A percentile compares a stretch with the other conserved stretches of the same genome.
phyloP scores from a whole-genome alignment of 2,888 invertebrate species.

The Bellardia pandia region DNA sequence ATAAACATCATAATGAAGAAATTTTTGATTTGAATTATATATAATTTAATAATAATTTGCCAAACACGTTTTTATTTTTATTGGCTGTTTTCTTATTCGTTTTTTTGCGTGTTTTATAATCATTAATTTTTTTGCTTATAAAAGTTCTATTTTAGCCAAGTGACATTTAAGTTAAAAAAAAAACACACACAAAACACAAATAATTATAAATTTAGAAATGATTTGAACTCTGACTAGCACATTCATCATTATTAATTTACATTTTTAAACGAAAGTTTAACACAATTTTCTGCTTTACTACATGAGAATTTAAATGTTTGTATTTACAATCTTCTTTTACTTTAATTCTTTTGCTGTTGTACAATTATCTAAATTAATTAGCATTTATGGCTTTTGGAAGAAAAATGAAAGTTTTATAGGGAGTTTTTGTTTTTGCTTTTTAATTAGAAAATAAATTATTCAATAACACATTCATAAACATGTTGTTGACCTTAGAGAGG shows the following conservation, averaged over 20 bases:
- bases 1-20: conserved; percentile 19
- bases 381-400: background rate
- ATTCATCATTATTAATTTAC: conserved; percentile 32
- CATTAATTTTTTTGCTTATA: conserved; percentile 20
- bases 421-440: background rate
- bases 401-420: conserved; percentile 48
- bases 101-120: background rate
- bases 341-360: background rate
- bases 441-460: background rate
- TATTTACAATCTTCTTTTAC: background rate
- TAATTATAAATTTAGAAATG: conserved; percentile 55
- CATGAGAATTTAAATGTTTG: conserved; percentile 15
- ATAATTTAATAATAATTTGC: conserved; percentile 52
- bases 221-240: conserved; percentile 8
- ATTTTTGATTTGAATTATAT: conserved; percentile 23
- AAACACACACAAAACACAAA: background rate
- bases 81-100: background rate
- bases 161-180: background rate
- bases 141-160: conserved; percentile 32
- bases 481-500: background rate
- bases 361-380: conserved; percentile 31
- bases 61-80: conserved; percentile 45
- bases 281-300: conserved; percentile 8
- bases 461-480: background rate
- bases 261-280: conserved; percentile 59